Base-by-base conservation (phyloP, 2,888 invertebrate species). In the Petrolisthes cinctipes region DNA sequence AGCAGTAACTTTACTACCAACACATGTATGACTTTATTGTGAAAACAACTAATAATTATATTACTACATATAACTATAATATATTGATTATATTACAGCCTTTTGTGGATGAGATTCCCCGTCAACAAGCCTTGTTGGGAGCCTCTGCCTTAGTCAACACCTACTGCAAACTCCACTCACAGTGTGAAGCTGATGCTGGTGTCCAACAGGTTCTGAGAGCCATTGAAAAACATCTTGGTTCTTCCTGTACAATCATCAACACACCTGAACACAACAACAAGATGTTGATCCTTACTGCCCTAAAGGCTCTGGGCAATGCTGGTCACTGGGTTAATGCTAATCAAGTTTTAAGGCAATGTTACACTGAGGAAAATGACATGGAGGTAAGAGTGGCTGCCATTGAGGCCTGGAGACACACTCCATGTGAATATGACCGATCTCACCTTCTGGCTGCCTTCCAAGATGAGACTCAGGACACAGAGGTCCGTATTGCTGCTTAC, bases 271-370 rank as follows among this genome's bases (percentile, higher is more conserved):
- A 37, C 37, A 37, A 2, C 37, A 37, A 37, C 37, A 90, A 91
- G 68, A 86, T 91, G 51, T 90, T 94, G 95, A 93, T 95, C 80
- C 93, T 97, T 89, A 94, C 97, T 91, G 95, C 96, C 14, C 94
- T 98, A 37, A 97, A 98, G 93, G 96, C 97, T 0, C 93, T 98
- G 5, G 97, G 97, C 23, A 99, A 98, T 92, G 96, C 97, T 91
- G 98, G 98, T 0, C 94, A 96, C 0, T 94, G 95, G 81, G 86
- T 91, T 9, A 93, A 94, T 5, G 95, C 96, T 86, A 93, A 94
- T 1, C 93, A 94, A 75, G 93, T 94, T 5, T 92, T 97, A 7
- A 94, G 95, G 92, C 93, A 93, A 81, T 94, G 97, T 76, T 95
- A 96, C 20, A 94, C 94, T 78, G 95, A 96, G 91, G 92, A 94